Evolutionary conservation across 2,113 vertebrate genomes (phyloP).

Genomic region (Cettia cetti): DNA sequence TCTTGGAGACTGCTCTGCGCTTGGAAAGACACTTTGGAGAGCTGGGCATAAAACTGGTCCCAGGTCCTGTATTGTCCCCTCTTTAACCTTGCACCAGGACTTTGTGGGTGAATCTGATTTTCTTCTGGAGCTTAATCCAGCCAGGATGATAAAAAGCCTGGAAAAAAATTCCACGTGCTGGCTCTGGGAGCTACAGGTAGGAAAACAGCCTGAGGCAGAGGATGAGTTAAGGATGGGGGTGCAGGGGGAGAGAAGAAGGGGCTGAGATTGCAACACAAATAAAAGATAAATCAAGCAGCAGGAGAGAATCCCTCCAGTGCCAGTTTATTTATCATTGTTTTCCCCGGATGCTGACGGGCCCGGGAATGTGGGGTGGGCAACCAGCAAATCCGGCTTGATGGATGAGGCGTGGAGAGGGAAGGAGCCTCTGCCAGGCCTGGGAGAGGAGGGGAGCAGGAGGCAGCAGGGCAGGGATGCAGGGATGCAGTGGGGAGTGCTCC

Average conservation of each 20-base stretch:
- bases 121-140: not conserved
- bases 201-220: not conserved
- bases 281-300: slow-evolving; percentile 67
- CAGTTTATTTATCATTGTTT: slow-evolving; percentile 69
- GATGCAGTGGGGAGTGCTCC: not conserved
- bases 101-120: not conserved
- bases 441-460: not conserved
- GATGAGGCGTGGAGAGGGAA: slow-evolving; percentile 59
- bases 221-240: not conserved
- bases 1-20: not conserved
- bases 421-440: slow-evolving; percentile 1
- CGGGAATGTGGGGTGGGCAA: not conserved
- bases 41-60: not conserved
- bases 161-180: not conserved
- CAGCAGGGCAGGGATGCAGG: not conserved
- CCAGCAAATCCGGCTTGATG: slow-evolving; percentile 45
- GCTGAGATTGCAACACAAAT: slow-evolving; percentile 1
- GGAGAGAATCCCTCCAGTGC: slow-evolving; percentile 12
- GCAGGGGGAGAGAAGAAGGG: not conserved
- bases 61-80: not conserved
- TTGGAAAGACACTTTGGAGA: not conserved
- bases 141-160: not conserved
- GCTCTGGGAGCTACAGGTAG: not conserved
- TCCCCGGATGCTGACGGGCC: slow-evolving; percentile 22
- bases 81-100: fast-evolving